These are phyloP conservation scores for Heliconius erato DNA, from an alignment of 2,888 invertebrate genomes.

Conservation along the genomic window DNA sequence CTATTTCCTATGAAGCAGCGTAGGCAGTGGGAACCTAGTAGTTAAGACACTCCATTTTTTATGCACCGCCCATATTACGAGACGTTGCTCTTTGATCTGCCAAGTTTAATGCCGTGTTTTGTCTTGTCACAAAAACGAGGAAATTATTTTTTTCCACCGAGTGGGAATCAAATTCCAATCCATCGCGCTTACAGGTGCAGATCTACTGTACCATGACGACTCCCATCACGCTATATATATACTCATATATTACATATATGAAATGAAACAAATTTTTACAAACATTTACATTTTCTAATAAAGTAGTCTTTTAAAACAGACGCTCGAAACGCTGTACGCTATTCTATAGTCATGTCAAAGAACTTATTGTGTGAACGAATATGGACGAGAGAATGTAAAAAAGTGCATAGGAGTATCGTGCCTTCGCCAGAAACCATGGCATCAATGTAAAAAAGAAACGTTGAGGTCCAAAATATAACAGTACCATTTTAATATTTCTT, in stretches of 20 bases:
- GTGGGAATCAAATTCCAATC: background rate
- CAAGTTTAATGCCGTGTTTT: too few relatives aligned
- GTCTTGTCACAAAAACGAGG: background rate
- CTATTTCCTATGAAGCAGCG: too few relatives aligned
- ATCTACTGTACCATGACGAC: too few relatives aligned
- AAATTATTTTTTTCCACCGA: background rate
- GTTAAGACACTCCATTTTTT: too few relatives aligned
- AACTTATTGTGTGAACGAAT: conserved; percentile 2
- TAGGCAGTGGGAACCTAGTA: too few relatives aligned
- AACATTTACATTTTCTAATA: background rate
- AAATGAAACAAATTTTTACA: background rate
- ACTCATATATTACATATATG: background rate
- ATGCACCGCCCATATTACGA: background rate
- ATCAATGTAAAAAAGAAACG: background rate
- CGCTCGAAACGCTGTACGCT: background rate
- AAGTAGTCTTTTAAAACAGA: background rate
- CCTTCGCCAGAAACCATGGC: background rate
- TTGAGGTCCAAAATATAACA: background rate
- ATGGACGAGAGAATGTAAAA: conserved; percentile 6
- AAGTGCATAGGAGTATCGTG: background rate
- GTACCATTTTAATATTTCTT: background rate
- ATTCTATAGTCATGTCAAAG: conserved; percentile 7
- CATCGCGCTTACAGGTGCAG: background rate
- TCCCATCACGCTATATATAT: background rate
- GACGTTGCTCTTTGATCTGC: background rate